Evolutionary conservation across 2,797 vertebrate genomes (phyloP).

Genomic region (Florisuga fusca): DNA sequence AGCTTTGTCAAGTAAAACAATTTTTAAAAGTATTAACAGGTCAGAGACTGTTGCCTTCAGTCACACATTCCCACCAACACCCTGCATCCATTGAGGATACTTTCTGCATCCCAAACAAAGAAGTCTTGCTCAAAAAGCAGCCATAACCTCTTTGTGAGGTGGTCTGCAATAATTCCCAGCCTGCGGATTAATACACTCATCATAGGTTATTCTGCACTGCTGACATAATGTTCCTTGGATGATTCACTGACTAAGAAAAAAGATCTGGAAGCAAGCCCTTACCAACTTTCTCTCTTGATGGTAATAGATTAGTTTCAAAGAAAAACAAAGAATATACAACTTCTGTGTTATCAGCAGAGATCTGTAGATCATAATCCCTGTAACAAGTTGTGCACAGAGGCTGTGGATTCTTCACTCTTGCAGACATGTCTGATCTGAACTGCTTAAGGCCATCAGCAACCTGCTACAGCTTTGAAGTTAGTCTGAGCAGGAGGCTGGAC

Average conservation of each 20-base stretch:
- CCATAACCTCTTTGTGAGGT: neutral
- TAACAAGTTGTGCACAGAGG: neutral
- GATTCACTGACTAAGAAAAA: neutral
- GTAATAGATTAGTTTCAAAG: neutral
- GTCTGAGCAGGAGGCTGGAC: neutral
- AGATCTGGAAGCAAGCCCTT: neutral
- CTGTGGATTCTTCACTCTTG: neutral
- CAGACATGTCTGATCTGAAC: neutral
- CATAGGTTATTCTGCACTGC: neutral
- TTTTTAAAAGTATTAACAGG: neutral
- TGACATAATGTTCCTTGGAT: neutral
- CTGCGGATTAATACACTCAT: neutral
- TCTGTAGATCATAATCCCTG: neutral
- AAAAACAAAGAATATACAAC: neutral
- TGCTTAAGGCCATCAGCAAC: neutral
- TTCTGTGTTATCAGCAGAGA: neutral
- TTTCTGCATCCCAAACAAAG: neutral
- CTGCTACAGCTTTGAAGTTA: neutral
- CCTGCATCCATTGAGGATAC: neutral
- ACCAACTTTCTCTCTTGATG: neutral
- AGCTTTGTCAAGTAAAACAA: neutral
- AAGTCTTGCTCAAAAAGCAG: neutral
- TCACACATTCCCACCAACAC: neutral
- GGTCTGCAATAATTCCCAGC: neutral
- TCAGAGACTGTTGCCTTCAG: neutral